Evolutionary conservation across 2,888 invertebrate genomes (phyloP).

Genomic region (Apodemia zela): DNA sequence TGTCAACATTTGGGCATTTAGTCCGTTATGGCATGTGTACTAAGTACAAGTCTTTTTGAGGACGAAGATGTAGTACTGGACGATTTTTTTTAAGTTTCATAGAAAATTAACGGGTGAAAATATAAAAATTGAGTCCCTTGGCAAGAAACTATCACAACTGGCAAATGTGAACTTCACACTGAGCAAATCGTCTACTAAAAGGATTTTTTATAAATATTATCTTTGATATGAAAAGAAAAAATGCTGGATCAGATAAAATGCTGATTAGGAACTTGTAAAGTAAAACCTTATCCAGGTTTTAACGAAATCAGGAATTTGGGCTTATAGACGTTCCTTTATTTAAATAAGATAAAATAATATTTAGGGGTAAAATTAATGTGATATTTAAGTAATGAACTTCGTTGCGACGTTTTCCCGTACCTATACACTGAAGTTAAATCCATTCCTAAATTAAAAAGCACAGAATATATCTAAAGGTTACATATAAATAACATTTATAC

Average conservation of each 20-base stretch:
- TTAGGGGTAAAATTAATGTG: not conserved
- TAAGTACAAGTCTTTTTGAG: slow-evolving; percentile 77
- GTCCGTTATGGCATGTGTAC: slow-evolving; percentile 56
- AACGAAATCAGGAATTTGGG: not conserved
- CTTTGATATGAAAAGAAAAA: not conserved
- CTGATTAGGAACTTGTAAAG: slow-evolving; percentile 20
- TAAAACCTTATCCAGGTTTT: not conserved
- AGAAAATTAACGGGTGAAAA: slow-evolving; percentile 45
- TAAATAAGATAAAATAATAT: not conserved
- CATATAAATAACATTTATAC: slow-evolving; percentile 52
- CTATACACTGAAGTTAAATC: not conserved
- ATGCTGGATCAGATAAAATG: slow-evolving; percentile 21
- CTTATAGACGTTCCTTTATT: not conserved
- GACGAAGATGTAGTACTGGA: slow-evolving; percentile 78
- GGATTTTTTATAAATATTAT: not conserved
- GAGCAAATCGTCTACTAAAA: slow-evolving; percentile 35
- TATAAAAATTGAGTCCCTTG: slow-evolving; percentile 48
- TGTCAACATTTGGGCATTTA: slow-evolving; percentile 42
- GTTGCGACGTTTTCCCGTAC: slow-evolving; percentile 22
- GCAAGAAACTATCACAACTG: slow-evolving; percentile 76
- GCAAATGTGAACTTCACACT: slow-evolving; percentile 37
- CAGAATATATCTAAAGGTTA: slow-evolving; percentile 43
- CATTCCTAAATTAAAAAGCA: slow-evolving; percentile 1
- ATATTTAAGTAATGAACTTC: slow-evolving; percentile 21
- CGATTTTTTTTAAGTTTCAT: slow-evolving; percentile 61